Evolutionary conservation across 2,888 invertebrate genomes (phyloP), one percentile per base, ranked within the genome.

Genomic region (Drosophila neotestacea): DNA sequence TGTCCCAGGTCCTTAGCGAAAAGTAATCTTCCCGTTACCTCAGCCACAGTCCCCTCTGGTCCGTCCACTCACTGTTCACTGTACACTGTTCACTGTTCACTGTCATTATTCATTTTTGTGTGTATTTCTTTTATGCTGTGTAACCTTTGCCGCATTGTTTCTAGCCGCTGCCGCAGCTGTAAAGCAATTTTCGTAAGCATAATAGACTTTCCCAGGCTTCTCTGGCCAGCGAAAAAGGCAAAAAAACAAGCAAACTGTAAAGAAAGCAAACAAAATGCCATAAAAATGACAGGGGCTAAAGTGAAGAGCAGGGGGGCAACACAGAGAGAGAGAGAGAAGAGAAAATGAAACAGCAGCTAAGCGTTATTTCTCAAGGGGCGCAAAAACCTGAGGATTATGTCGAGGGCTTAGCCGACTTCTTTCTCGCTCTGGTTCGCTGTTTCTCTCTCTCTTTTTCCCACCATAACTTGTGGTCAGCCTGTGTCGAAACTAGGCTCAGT

Each of bases 91-190:
- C 72, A 46, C 46, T 64, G 66, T 70, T 69, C 76, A 73, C 82
- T 82, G 84, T 88, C 88, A 85, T 88, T 85, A 85, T 85, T 85
- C 86, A 88, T 88, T 88, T 81, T 73, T 77, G 70, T 84, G 70
- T 74, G 68, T 73, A 66, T 77, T 82, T 85, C 77, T 85, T 88
- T 85, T 85, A 73, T 83, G 80, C 88, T 79, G 80, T 85, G 86
- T 88, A 88, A 88, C 85, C 85, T 82, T 84, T 83, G 70, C 80
- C 85, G 88, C 86, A 83, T 88, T 85, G 82, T 85, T 88, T 88
- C 78, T 78, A 70, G 77, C 62, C 69, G 73, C 77, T 54, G 85
- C 71, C 63, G 74, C 87, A 73, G 72, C 86, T 82, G 84, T 88
- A 88, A 83, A 85, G 88, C 86, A 85, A 85, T 85, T 85, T 85